phyloP scores from a whole-genome alignment of 1,140 invertebrate genomes.

The Lordiphosa collinella region DNA sequence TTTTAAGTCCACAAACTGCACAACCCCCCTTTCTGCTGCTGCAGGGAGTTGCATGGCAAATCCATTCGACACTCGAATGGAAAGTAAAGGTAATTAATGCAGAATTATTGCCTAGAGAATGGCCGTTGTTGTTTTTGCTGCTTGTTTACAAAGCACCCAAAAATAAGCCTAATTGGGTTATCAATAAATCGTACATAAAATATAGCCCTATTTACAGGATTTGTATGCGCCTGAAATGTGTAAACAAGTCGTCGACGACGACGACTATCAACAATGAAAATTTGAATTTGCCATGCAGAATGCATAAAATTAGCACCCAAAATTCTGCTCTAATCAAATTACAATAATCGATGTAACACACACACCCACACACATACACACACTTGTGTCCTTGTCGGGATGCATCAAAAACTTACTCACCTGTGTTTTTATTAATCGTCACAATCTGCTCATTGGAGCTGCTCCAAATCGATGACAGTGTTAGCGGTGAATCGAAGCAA shows the following conservation, averaged over 20 bases:
- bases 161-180: constrained; percentile 53
- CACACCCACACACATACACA: too few species aligned
- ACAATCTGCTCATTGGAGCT: constrained; percentile 76
- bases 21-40: too few species aligned
- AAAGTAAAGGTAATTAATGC: constrained; percentile 33
- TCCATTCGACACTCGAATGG: constrained; percentile 1
- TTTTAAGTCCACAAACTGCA: too few species aligned
- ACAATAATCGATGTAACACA: constrained; percentile 15
- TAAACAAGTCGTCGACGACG: constrained; percentile 9
- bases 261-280: neutral
- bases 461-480: constrained; percentile 72
- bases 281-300: neutral
- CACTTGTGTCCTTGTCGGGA: constrained; percentile 10
- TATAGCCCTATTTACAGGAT: constrained; percentile 38
- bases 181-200: constrained; percentile 51
- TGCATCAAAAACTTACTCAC: constrained; percentile 46
- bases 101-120: constrained; percentile 22
- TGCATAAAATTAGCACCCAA: constrained; percentile 27
- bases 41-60: neutral
- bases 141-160: constrained; percentile 27
- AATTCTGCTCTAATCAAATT: constrained; percentile 31
- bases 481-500: constrained; percentile 80
- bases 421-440: constrained; percentile 66
- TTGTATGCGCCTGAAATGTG: constrained; percentile 12
- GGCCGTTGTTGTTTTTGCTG: constrained; percentile 7